Evolutionary conservation across 2,113 vertebrate genomes (phyloP).

Genomic region (Delphinus delphis): DNA sequence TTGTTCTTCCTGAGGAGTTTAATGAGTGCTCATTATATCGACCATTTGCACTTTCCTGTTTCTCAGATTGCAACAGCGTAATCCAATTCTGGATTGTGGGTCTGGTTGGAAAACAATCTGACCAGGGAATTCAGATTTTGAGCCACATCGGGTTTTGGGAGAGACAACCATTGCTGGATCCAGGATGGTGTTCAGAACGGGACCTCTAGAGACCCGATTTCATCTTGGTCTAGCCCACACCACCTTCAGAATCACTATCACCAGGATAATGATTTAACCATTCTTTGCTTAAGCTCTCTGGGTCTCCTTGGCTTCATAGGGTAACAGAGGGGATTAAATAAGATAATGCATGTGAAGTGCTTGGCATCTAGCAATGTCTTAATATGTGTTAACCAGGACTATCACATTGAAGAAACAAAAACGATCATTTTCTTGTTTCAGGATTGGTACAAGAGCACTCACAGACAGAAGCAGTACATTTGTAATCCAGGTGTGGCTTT

Average conservation of each 20-base stretch:
- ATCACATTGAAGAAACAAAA: slow-evolving; percentile 39
- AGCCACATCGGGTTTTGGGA: not conserved
- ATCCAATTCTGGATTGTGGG: slow-evolving; percentile 63
- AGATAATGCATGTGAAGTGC: not conserved
- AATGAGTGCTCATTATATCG: slow-evolving; percentile 68
- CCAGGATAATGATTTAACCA: not conserved
- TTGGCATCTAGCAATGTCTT: not conserved
- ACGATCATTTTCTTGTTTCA: slow-evolving; percentile 21
- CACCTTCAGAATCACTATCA: not conserved
- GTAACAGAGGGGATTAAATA: not conserved
- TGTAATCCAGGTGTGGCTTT: slow-evolving; percentile 56
- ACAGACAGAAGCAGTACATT: slow-evolving; percentile 50
- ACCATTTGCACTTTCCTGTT: slow-evolving; percentile 60
- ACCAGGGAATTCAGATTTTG: slow-evolving; percentile 61
- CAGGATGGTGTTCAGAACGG: not conserved
- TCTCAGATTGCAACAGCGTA: slow-evolving; percentile 69
- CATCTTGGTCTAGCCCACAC: not conserved
- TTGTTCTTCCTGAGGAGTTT: slow-evolving; percentile 69
- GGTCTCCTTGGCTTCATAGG: not conserved
- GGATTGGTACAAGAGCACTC: slow-evolving; percentile 2
- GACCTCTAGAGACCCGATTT: not conserved
- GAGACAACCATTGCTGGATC: not conserved
- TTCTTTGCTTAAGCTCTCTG: not conserved
- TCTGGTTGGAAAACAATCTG: slow-evolving; percentile 65
- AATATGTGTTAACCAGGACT: not conserved